Percentiles rank a stretch among this genome's conserved stretches.
phyloP scores from a whole-genome alignment of 2,797 vertebrate genomes.

The Diceros bicornis region DNA sequence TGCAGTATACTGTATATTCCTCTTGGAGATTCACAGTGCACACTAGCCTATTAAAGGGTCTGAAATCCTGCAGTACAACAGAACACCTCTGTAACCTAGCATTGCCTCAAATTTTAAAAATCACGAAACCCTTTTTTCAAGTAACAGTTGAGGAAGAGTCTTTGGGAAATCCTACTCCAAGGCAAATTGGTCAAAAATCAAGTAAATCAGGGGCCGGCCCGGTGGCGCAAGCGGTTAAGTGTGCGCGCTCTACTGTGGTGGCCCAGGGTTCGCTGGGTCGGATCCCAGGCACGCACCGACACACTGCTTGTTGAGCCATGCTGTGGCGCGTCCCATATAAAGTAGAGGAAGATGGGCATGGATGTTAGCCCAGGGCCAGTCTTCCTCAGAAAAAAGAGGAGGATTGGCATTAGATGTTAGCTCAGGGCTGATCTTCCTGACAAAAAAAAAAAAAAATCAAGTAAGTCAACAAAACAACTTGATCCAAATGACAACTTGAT shows the following conservation, averaged over 20 bases:
- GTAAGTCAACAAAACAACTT: conserved; percentile 30
- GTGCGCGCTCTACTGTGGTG: no score
- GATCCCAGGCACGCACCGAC: no score
- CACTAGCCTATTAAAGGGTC: neutral
- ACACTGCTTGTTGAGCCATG: no score
- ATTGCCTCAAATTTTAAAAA: neutral
- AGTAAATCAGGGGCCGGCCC: no score
- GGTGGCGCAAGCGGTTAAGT: no score
- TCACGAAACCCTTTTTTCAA: neutral
- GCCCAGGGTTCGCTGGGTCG: no score
- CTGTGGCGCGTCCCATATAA: no score
- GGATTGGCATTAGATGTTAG: no score
- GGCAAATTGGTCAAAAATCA: neutral
- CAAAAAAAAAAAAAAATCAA: neutral
- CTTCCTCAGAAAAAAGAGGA: no score
- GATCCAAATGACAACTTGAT: neutral
- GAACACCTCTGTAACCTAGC: neutral
- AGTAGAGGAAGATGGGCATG: no score
- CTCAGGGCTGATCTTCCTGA: no score
- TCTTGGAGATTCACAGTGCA: neutral
- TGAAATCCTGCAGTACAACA: conserved; percentile 7
- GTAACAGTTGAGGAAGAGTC: neutral
- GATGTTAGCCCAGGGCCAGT: no score
- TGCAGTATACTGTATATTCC: neutral
- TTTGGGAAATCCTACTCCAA: neutral